Conservation (phyloP, 2,113 vertebrate species). For the Oreochromis spilurus region DNA sequence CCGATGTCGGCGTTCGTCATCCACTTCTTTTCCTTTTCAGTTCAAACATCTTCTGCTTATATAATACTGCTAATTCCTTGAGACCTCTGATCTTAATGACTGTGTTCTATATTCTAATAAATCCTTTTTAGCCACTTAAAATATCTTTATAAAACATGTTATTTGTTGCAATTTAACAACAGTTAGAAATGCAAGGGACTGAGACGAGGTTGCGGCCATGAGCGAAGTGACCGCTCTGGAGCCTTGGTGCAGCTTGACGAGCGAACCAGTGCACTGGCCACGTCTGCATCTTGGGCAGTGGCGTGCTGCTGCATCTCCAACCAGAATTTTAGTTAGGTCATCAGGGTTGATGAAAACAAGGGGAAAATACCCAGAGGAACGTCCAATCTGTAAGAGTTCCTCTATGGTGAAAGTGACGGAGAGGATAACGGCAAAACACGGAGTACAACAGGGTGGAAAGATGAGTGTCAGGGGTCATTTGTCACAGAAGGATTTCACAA, state of each 20-base stretch:
- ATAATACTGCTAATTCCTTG: background rate
- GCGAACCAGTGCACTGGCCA: background rate
- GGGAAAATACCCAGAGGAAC: background rate
- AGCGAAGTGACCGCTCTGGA: background rate
- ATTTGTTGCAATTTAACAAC: background rate
- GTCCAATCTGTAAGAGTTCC: background rate
- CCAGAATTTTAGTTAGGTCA: background rate
- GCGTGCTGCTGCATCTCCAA: background rate
- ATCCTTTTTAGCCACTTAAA: background rate
- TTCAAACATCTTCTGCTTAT: background rate
- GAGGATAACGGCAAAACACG: background rate
- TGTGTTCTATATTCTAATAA: background rate
- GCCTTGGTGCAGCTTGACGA: background rate
- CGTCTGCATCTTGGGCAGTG: background rate
- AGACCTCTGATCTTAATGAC: background rate
- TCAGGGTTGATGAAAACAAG: background rate
- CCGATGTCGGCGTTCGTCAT: background rate
- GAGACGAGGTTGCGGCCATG: background rate
- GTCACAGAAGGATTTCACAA: background rate
- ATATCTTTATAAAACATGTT: background rate
- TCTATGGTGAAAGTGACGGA: background rate
- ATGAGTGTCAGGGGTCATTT: background rate
- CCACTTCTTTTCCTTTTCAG: background rate
- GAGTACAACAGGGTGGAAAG: fast-evolving
- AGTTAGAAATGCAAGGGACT: fast-evolving